Percentiles rank a stretch among this genome's conserved stretches.
phyloP scores from a whole-genome alignment of 2,888 invertebrate species.

The Apamea crenata region DNA sequence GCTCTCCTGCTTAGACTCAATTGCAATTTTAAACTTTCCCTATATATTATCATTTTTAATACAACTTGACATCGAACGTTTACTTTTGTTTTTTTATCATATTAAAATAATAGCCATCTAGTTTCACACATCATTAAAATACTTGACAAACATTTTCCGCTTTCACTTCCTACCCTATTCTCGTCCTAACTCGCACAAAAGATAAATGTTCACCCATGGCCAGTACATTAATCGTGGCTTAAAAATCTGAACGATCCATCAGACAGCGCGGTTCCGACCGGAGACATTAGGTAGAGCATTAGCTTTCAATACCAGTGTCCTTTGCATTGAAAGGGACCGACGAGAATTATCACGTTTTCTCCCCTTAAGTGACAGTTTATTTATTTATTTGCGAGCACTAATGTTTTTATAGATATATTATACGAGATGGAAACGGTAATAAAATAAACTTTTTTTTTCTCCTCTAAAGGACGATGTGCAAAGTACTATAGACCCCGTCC shows the following conservation, averaged over 20 bases:
- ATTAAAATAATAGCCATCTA: too few relatives aligned
- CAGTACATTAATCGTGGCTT: slow-evolving; percentile 66
- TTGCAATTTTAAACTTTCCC: too few relatives aligned
- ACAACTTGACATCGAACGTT: too few relatives aligned
- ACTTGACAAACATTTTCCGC: background rate
- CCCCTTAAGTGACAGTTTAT: slow-evolving; percentile 3
- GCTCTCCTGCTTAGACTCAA: too few relatives aligned
- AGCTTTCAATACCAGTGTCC: slow-evolving; percentile 66
- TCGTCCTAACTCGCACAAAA: slow-evolving; percentile 23
- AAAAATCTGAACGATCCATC: slow-evolving; percentile 64
- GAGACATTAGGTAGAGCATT: slow-evolving; percentile 64
- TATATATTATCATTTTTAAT: too few relatives aligned
- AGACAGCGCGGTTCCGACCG: slow-evolving; percentile 47
- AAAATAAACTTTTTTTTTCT: too few relatives aligned
- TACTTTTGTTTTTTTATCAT: too few relatives aligned
- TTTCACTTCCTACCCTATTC: background rate
- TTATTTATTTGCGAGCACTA: slow-evolving; percentile 7
- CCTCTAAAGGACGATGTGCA: too few relatives aligned
- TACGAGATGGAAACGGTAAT: too few relatives aligned
- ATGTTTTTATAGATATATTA: too few relatives aligned
- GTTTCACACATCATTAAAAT: background rate
- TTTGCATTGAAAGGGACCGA: slow-evolving; percentile 47
- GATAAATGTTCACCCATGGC: slow-evolving; percentile 50
- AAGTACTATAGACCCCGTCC: too few relatives aligned
- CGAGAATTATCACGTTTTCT: slow-evolving; percentile 27